Conservation (phyloP, 2,797 vertebrate genomes). For the Eulemur rubriventer region DNA sequence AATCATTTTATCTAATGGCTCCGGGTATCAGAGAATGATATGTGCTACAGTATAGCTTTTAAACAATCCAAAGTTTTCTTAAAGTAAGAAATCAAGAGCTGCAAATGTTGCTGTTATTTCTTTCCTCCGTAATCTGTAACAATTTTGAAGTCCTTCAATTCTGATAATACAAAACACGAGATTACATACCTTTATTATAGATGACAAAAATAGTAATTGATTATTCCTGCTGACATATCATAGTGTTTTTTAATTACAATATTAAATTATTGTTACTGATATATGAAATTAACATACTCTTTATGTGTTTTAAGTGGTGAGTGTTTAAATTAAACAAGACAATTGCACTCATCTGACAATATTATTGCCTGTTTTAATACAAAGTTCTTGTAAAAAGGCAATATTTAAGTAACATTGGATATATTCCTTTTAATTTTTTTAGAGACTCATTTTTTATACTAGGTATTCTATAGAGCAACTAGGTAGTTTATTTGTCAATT, state of each 20-base stretch:
- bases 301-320: neutral
- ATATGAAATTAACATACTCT: neutral
- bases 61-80: neutral
- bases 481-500: neutral
- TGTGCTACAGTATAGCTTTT: neutral
- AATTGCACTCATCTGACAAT: neutral
- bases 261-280: neutral
- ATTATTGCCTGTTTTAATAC: neutral
- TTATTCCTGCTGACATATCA: neutral
- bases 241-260: neutral
- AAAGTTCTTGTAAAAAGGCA: neutral
- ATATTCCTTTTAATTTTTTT: neutral
- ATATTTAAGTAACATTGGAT: neutral
- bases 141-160: neutral
- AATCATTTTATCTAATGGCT: conserved; percentile 60
- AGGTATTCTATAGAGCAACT: neutral
- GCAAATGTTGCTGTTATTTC: neutral
- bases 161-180: neutral
- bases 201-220: neutral
- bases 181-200: neutral
- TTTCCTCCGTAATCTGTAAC: neutral
- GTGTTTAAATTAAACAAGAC: neutral
- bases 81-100: neutral
- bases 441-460: neutral
- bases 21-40: neutral